Conservation (phyloP, 2,888 invertebrate genomes). For the Epistrophe eligans region DNA sequence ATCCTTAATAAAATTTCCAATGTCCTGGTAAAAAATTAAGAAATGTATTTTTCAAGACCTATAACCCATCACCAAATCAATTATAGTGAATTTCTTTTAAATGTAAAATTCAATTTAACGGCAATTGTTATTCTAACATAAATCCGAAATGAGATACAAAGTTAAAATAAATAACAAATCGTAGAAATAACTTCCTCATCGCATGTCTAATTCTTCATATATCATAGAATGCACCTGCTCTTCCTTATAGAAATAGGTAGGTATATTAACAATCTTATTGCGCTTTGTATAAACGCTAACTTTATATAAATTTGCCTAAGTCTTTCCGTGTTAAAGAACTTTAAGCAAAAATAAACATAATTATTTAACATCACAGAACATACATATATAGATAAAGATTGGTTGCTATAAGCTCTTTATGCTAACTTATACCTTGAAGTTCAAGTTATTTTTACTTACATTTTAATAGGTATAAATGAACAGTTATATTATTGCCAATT, state of each 20-base stretch:
- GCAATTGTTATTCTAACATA: too few species aligned
- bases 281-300: conserved; percentile 13
- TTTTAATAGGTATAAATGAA: conserved; percentile 28
- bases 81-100: background rate
- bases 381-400: background rate
- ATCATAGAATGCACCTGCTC: conserved; percentile 12
- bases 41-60: too few species aligned
- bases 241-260: background rate
- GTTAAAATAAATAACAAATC: conserved; percentile 1
- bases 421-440: background rate
- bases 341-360: conserved; percentile 43
- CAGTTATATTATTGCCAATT: conserved; percentile 72
- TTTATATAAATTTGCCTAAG: conserved; percentile 6
- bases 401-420: too few species aligned
- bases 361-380: conserved; percentile 37
- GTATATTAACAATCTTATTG: conserved; percentile 1
- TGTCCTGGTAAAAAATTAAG: too few species aligned
- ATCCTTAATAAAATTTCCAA: too few species aligned
- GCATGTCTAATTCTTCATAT: conserved; percentile 13
- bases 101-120: background rate
- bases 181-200: conserved; percentile 9
- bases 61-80: background rate
- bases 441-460: conserved; percentile 27
- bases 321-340: conserved; percentile 59
- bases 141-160: background rate